Evolutionary conservation across 1,140 invertebrate species (phyloP).

Genomic region (Gonioctena quinquepunctata): DNA sequence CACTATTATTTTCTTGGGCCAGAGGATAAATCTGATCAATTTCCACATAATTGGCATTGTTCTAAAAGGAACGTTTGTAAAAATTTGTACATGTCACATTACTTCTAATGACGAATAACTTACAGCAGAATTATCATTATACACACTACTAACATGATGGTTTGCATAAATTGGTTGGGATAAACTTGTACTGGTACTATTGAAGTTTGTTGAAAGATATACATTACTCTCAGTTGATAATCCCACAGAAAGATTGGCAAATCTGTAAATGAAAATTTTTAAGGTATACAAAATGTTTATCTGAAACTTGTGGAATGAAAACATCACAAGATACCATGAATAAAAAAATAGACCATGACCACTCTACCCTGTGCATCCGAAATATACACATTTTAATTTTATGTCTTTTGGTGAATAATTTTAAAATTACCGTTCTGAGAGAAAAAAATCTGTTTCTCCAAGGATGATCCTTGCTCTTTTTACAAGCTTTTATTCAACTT

Average conservation of each 20-base stretch:
- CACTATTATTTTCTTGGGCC: conserved; percentile 47
- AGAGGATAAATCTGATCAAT: conserved; percentile 61
- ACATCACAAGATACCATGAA: no score
- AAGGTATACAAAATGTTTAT: no score
- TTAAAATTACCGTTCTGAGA: no score
- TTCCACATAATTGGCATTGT: conserved; percentile 60
- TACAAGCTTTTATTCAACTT: no score
- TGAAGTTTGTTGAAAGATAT: conserved; percentile 2
- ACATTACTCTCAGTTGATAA: conserved; percentile 39
- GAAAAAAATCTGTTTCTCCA: no score
- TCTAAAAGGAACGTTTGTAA: conserved; percentile 36
- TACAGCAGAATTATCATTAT: conserved; percentile 60
- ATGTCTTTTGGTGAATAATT: no score
- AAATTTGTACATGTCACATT: background rate
- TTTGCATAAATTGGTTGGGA: conserved; percentile 65
- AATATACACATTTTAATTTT: no score
- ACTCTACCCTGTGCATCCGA: no score
- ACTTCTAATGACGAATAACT: conserved; percentile 40
- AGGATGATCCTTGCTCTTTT: no score
- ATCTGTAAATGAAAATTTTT: conserved; percentile 58
- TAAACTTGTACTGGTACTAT: conserved; percentile 30
- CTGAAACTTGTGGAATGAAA: no score
- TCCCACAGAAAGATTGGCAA: conserved; percentile 70
- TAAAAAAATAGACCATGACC: no score
- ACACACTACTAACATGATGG: conserved; percentile 63